A percentile compares a stretch with the other conserved stretches of the same genome.
Evolutionary conservation across 1,140 invertebrate species (phyloP).

Genomic region (Aphaenogaster ashmeadi): DNA sequence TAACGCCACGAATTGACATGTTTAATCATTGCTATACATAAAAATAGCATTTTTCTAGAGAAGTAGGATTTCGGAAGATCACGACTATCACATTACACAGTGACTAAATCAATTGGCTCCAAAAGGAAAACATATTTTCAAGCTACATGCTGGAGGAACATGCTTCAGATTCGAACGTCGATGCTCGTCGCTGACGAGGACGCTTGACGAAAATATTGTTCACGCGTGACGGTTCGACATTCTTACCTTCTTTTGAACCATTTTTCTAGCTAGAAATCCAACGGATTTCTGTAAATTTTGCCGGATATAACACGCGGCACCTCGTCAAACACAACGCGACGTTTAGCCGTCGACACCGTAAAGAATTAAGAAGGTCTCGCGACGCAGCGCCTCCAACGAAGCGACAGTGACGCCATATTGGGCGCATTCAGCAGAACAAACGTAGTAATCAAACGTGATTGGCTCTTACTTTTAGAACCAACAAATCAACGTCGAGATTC

Average conservation of each 20-base stretch:
- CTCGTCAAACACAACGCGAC: slow-evolving; percentile 35
- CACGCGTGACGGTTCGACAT: background rate
- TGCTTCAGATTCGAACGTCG: slow-evolving; percentile 13
- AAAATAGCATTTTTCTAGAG: background rate
- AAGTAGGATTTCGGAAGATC: background rate
- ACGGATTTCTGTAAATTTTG: slow-evolving; percentile 73
- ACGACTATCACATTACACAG: background rate
- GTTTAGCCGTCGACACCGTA: slow-evolving; percentile 38
- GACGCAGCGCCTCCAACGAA: slow-evolving; percentile 21
- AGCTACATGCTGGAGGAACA: slow-evolving; percentile 16
- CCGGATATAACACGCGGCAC: slow-evolving; percentile 69
- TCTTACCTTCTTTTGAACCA: slow-evolving; percentile 84
- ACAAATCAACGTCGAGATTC: too few species aligned
- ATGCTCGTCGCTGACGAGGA: background rate
- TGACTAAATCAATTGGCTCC: background rate
- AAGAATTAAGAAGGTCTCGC: slow-evolving; percentile 62
- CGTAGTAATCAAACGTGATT: too few species aligned
- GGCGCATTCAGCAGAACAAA: too few species aligned
- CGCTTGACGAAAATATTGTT: slow-evolving; percentile 74
- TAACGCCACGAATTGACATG: background rate
- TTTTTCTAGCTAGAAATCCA: slow-evolving; percentile 72
- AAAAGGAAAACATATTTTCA: slow-evolving; percentile 48
- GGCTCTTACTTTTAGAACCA: too few species aligned
- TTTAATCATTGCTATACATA: background rate
- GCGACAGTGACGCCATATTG: slow-evolving; percentile 18